Conservation (phyloP, 2,888 invertebrate genomes). For the Thysanoteuthis rhombus region DNA sequence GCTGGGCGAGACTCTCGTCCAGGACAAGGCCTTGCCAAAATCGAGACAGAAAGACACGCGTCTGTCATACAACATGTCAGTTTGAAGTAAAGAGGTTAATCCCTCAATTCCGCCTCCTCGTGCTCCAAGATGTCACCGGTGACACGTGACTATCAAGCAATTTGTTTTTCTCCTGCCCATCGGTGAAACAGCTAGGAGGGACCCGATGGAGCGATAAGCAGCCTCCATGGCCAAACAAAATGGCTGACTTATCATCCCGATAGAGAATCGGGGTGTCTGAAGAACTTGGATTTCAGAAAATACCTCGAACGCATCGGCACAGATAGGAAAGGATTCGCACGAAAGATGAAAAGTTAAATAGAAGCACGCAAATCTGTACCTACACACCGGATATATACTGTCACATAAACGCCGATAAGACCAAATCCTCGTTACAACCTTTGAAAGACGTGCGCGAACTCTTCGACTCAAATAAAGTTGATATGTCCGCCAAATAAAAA, state of each 20-base stretch:
- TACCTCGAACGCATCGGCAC: not conserved
- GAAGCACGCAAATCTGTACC: too few relatives aligned
- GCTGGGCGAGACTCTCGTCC: not conserved
- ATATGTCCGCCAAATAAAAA: too few relatives aligned
- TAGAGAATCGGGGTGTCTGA: not conserved
- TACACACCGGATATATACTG: too few relatives aligned
- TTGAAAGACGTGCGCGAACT: too few relatives aligned
- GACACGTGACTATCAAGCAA: not conserved
- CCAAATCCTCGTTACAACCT: too few relatives aligned
- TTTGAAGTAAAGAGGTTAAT: slow-evolving; percentile 12
- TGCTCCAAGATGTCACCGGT: not conserved
- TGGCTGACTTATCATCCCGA: not conserved
- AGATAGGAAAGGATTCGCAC: too few relatives aligned
- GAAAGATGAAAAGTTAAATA: too few relatives aligned
- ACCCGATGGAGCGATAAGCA: not conserved
- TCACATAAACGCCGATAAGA: too few relatives aligned
- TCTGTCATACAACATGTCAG: not conserved
- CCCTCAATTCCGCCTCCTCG: not conserved
- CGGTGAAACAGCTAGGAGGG: not conserved
- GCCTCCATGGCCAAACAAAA: not conserved
- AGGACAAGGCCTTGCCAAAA: not conserved
- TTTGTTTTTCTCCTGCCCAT: not conserved
- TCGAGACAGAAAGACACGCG: not conserved
- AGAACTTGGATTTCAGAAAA: not conserved
- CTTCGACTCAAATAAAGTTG: too few relatives aligned